Conservation (phyloP, 2,113 vertebrate species). For the Melanostigma gelatinosum region DNA sequence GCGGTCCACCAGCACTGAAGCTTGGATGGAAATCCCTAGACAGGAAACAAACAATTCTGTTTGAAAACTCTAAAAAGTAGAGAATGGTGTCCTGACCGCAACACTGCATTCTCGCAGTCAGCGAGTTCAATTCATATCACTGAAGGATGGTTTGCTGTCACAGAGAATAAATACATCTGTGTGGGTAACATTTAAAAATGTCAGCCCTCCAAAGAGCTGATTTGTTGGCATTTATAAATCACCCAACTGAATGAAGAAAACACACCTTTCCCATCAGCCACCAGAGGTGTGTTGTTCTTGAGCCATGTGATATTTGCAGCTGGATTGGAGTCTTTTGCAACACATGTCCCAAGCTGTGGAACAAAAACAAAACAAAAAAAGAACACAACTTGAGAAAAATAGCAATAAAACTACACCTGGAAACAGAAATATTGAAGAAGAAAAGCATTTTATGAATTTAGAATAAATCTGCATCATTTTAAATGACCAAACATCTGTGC, state of each 20-base stretch:
- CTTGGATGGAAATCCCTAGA: constrained; percentile 84
- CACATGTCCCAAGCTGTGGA: constrained; percentile 88
- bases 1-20: constrained; percentile 77
- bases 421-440: neutral
- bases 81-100: constrained; percentile 16
- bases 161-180: constrained; percentile 20
- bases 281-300: constrained; percentile 83
- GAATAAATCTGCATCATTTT: constrained; percentile 31
- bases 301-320: constrained; percentile 90
- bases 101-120: neutral
- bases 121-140: constrained; percentile 17
- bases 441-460: neutral
- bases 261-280: constrained; percentile 84
- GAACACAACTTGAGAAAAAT: constrained; percentile 54
- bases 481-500: constrained; percentile 47
- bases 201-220: neutral
- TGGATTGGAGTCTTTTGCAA: constrained; percentile 88
- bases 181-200: constrained; percentile 27
- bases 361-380: neutral
- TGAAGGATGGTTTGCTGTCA: constrained; percentile 15
- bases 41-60: constrained; percentile 42
- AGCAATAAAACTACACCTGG: neutral
- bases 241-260: constrained; percentile 12
- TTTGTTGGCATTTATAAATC: constrained; percentile 10
- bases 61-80: constrained; percentile 32